These are phyloP conservation scores for Pilophorus perplexus DNA, from an alignment of 2,888 invertebrate species.

Conservation along the genomic window DNA sequence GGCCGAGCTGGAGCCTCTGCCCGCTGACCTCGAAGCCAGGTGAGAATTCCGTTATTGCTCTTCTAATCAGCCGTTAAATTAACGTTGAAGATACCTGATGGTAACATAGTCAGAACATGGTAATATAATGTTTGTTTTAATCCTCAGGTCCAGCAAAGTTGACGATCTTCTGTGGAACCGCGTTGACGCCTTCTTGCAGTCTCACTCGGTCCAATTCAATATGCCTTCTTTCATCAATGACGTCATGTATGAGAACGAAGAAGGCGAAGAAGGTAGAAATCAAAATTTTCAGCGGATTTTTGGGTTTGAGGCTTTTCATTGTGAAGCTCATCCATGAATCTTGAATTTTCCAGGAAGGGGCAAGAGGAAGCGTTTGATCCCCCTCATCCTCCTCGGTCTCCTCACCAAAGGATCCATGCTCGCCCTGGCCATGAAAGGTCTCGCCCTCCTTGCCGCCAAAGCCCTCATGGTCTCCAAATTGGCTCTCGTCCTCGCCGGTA, in stretches of 20 bases:
- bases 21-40: slow-evolving; percentile 47
- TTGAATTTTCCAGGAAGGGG: slow-evolving; percentile 58
- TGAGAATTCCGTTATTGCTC: no score
- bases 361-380: slow-evolving; percentile 65
- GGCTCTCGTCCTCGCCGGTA: slow-evolving; percentile 51
- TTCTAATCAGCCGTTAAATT: neutral
- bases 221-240: slow-evolving; percentile 69
- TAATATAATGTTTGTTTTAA: no score
- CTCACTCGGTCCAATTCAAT: slow-evolving; percentile 60
- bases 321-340: no score
- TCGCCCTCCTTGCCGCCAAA: slow-evolving; percentile 58
- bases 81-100: neutral
- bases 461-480: slow-evolving; percentile 51
- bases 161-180: slow-evolving; percentile 50
- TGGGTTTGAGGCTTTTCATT: no score
- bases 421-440: slow-evolving; percentile 70
- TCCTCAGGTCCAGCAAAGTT: slow-evolving; percentile 46
- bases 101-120: neutral
- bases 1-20: slow-evolving; percentile 46
- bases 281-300: no score
- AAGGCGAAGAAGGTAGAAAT: slow-evolving; percentile 48
- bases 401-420: slow-evolving; percentile 70
- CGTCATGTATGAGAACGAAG: slow-evolving; percentile 76
- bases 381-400: slow-evolving; percentile 63
- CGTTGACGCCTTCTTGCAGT: slow-evolving; percentile 49